Base-by-base conservation (phyloP, 2,888 invertebrate species). In the Taenaris catops region DNA sequence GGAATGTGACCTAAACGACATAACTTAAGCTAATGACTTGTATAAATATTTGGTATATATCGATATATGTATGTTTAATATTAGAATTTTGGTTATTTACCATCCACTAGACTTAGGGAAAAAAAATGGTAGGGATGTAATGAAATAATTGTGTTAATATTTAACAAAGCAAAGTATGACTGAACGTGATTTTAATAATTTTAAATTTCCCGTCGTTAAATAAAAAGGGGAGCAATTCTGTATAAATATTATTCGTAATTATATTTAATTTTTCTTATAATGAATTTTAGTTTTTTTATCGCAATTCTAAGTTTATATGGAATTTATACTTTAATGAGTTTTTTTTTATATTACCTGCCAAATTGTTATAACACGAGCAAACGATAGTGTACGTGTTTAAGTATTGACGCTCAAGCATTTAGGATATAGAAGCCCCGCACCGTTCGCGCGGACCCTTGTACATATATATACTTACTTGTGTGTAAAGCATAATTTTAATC, bases 11-110 rank as follows among this genome's bases (percentile, higher is more conserved):
- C 80, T 84, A 81, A 83, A 74, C 58, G 76, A 83, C 81, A 84
- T 83, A 84, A 83, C 84, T 84, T 84, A 86, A 84, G 86, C 83
- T 83, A 83, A 78, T 74, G 66, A 80, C 80, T 84, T 84, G 83
- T 86, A 84, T 84, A 83, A 83, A 84, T 86, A 84, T 83, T 79
- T 79, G 75, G 71, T 83, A 83, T 84, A 83, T 83, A 81, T 86
- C 81, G 81, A 71, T 73, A 78, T 86, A 86, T 86, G 81, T 86
- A 86, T 84, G 80, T 68, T 83, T 84, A 86, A 84, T 84, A 73
- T 86, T 86, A 86, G 84, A 83, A 65, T 84, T 86, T 86, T 76
- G 84, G 81, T 86, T 84, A 79, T 80, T 81, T 79, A 84, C 78
- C 81, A 80, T 80, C 76, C 81, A 79, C 76, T 84, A 84, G 84